These are phyloP conservation scores for Galendromus occidentalis DNA, from an alignment of 1,140 invertebrate species.

Conservation along the genomic window DNA sequence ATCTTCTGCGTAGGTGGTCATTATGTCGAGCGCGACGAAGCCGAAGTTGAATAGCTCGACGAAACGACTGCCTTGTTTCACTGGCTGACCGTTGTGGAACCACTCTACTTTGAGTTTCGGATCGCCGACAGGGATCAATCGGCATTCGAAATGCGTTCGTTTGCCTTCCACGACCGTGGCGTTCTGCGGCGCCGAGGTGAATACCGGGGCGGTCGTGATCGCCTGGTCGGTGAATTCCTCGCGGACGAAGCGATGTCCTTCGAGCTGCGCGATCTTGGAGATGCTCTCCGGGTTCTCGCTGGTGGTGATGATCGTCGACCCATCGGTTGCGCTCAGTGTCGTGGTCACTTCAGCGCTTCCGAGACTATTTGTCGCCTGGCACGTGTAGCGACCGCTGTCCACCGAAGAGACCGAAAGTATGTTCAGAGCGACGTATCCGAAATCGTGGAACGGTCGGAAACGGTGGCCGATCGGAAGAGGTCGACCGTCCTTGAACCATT, in stretches of 20 bases:
- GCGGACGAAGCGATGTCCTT: constrained; percentile 10
- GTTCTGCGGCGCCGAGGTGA: constrained; percentile 70
- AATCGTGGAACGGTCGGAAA: constrained; percentile 83
- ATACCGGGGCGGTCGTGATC: constrained; percentile 66
- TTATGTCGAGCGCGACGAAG: constrained; percentile 75
- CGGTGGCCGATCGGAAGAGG: constrained; percentile 65
- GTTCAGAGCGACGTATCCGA: constrained; percentile 79
- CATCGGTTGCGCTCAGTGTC: constrained; percentile 12
- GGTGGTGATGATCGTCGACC: constrained; percentile 13
- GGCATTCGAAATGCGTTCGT: constrained; percentile 82
- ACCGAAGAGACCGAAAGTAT: constrained; percentile 76
- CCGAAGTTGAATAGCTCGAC: constrained; percentile 83
- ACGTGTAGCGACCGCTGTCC: constrained; percentile 81
- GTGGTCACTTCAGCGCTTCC: constrained; percentile 58
- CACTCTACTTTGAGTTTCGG: constrained; percentile 90
- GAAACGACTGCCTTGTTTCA: constrained; percentile 53
- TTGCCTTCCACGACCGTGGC: constrained; percentile 84
- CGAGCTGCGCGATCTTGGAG: constrained; percentile 17
- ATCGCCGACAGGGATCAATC: constrained; percentile 86
- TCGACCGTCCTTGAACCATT: constrained; percentile 78
- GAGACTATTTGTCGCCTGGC: constrained; percentile 65
- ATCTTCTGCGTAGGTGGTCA: constrained; percentile 74
- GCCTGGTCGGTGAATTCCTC: constrained; percentile 41
- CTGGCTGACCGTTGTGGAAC: constrained; percentile 76
- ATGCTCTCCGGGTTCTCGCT: constrained; percentile 17